Base-by-base conservation (phyloP, 2,888 invertebrate genomes). In the Ophion costatus region DNA sequence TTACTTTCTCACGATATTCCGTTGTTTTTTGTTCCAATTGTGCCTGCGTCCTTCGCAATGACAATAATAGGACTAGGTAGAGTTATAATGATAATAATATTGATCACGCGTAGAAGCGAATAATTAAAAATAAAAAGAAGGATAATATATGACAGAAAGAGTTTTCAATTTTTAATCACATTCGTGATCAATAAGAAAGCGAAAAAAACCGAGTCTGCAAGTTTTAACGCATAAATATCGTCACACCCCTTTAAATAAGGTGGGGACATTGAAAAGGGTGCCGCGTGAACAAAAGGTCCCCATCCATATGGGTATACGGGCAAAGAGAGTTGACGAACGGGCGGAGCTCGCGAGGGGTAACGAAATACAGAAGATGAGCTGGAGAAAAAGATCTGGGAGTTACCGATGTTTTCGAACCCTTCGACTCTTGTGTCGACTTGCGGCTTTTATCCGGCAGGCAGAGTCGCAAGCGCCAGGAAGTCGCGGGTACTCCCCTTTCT, bases 341-440 rank as follows among this genome's bases (percentile, higher is more conserved):
- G 85, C 87, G 85, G 80, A 70, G 86, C 79, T 63, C 70, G n/a
- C 17, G 29, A 75, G 56, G 77, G 82, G 78, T 61, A 70, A 66
- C 33, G 45, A 69, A 64, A 71, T 59, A 80, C 38, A 38, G 22
- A 74, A 51, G 59, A 57, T 42, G 64, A 75, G 51, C 38, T n/a
- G 29, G 78, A 61, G 78, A 56, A 17, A 11, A 3, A 64, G 61
- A 61, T 59, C 61, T 33, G 42, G 42, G 71, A 33, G 56, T 38
- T 22, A 29, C 11, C 11, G 38, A 45, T 11, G 33, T 67, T 78
- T 66, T 73, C 61, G 33, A 51, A 67, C 66, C 63, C 57, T 57
- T 29, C 84, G 77, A 78, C 82, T 77, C 51, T 45, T 17, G 51
- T 51, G 51, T 51, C 71, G 33, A 56, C 71, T 56, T 57, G 71